A percentile compares a stretch with the other conserved stretches of the same genome.
phyloP scores from a whole-genome alignment of 2,797 vertebrate genomes.

The Sebastes alutus region DNA sequence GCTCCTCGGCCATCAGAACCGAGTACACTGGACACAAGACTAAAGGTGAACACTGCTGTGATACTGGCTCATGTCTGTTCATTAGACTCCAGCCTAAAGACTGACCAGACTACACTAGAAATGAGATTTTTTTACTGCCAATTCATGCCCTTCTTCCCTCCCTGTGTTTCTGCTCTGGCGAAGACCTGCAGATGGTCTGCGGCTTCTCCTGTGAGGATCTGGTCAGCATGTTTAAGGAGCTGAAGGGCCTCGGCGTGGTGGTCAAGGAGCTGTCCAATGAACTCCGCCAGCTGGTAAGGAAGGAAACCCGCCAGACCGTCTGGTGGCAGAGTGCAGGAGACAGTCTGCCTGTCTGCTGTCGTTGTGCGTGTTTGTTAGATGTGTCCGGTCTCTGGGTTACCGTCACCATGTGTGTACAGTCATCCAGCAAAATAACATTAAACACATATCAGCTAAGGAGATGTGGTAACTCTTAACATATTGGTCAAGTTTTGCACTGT shows the following conservation, averaged over 20 bases:
- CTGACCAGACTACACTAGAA: neutral
- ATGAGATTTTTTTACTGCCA: neutral
- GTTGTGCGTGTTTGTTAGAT: neutral
- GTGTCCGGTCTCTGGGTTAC: neutral
- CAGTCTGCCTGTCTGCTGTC: neutral
- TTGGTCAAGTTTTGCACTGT: neutral
- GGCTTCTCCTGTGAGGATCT: conserved; percentile 97
- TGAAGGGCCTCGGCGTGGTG: conserved; percentile 91
- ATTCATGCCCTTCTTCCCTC: neutral
- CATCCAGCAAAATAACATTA: neutral
- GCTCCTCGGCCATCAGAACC: conserved; percentile 96
- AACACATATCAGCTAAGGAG: neutral
- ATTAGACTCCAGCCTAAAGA: neutral
- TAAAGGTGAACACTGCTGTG: conserved; percentile 80
- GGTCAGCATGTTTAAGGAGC: conserved; percentile 93
- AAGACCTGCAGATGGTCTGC: conserved; percentile 93
- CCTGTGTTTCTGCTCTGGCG: neutral
- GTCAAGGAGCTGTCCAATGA: conserved; percentile 92
- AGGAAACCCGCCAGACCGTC: neutral
- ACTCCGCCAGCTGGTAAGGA: conserved; percentile 90
- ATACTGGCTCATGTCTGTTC: neutral
- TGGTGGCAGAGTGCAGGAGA: neutral
- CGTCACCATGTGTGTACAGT: neutral
- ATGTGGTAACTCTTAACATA: neutral
- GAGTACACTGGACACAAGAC: conserved; percentile 96